Conservation (phyloP, 2,888 invertebrate species). For the Podabrus alpinus region DNA sequence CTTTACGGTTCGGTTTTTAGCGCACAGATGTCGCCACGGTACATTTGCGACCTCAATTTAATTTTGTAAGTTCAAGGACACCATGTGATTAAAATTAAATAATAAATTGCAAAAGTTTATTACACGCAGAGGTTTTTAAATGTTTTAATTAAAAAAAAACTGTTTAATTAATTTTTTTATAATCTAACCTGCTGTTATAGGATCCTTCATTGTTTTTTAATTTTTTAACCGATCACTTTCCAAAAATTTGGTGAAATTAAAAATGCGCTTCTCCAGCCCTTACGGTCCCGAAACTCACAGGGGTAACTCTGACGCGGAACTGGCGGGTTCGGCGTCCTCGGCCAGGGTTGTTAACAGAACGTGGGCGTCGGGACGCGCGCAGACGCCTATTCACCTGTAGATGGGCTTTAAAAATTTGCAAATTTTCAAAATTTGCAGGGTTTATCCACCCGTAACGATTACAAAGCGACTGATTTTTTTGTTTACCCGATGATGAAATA, state of each 20-base stretch:
- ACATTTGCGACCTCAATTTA: neutral
- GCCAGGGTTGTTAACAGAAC: constrained; percentile 32
- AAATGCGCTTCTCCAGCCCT: neutral
- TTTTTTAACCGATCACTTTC: neutral
- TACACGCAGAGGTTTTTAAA: neutral
- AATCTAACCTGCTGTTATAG: neutral
- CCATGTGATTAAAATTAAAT: constrained; percentile 17
- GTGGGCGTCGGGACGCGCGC: constrained; percentile 33
- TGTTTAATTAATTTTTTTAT: neutral
- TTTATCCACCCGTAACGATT: neutral
- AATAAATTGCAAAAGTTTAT: neutral
- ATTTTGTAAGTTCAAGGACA: constrained; percentile 20
- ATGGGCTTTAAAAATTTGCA: constrained; percentile 4
- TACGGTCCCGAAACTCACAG: constrained; percentile 1
- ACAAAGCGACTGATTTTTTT: neutral
- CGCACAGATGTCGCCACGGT: constrained; percentile 18
- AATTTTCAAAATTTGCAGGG: neutral
- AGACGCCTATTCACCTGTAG: constrained; percentile 31
- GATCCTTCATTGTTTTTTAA: neutral
- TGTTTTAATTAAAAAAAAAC: too few relatives aligned
- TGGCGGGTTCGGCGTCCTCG: constrained; percentile 30
- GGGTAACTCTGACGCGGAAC: constrained; percentile 21
- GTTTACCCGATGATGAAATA: neutral
- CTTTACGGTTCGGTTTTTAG: neutral
- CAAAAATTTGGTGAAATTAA: neutral